These are phyloP conservation scores for Vanessa tameamea DNA, from an alignment of 1,140 invertebrate species.

Conservation along the genomic window DNA sequence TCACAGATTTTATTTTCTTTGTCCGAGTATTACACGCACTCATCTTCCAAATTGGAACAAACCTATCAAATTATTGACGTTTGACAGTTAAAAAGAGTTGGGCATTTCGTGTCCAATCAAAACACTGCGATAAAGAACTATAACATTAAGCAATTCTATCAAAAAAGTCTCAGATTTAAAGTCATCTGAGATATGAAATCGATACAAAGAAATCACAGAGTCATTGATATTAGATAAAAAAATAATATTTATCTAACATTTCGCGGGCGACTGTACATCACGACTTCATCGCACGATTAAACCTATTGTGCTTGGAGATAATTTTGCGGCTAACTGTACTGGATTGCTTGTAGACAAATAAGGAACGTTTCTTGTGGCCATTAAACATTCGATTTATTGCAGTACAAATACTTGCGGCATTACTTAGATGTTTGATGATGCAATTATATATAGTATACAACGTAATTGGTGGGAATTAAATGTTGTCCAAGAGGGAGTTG, in stretches of 20 bases:
- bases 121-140: too few species aligned
- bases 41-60: too few species aligned
- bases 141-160: background rate
- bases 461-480: too few species aligned
- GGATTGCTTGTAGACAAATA: constrained; percentile 67
- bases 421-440: too few species aligned
- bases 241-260: constrained; percentile 19
- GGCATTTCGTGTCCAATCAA: too few species aligned
- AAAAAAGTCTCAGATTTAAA: background rate
- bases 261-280: constrained; percentile 51
- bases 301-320: constrained; percentile 61
- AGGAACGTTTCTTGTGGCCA: constrained; percentile 50
- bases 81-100: too few species aligned
- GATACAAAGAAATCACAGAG: background rate
- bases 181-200: background rate
- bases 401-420: too few species aligned
- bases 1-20: too few species aligned
- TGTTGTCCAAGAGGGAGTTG: too few species aligned
- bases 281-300: constrained; percentile 68
- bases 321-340: constrained; percentile 68
- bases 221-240: constrained; percentile 1
- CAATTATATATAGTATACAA: too few species aligned
- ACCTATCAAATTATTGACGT: too few species aligned
- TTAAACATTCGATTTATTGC: constrained; percentile 14
- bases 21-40: too few species aligned